phyloP scores from a whole-genome alignment of 1,140 invertebrate species.

The Formica selysi region DNA sequence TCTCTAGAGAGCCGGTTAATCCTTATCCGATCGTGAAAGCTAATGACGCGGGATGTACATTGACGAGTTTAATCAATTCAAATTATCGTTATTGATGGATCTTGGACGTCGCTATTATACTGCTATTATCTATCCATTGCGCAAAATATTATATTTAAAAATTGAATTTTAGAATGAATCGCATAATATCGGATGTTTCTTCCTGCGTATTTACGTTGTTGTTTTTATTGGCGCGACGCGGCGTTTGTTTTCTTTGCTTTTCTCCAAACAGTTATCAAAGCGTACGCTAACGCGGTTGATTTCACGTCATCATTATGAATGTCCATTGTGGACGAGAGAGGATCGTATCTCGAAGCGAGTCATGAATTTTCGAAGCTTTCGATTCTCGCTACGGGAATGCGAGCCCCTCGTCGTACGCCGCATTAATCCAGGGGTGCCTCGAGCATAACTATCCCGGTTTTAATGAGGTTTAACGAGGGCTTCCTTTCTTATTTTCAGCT shows the following conservation, averaged over 20 bases:
- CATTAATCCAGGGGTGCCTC: conserved; percentile 47
- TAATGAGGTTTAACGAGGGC: conserved; percentile 61
- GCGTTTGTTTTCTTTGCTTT: neutral
- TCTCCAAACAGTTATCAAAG: conserved; percentile 19
- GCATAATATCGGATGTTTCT: neutral
- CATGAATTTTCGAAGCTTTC: conserved; percentile 58
- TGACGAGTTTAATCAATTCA: conserved; percentile 29
- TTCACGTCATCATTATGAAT: conserved; percentile 43
- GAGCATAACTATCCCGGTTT: conserved; percentile 47
- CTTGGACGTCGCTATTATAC: conserved; percentile 14
- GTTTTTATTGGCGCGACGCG: neutral
- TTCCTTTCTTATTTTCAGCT: conserved; percentile 60
- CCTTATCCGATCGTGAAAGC: conserved; percentile 49
- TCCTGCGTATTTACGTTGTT: neutral
- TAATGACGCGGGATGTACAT: conserved; percentile 38
- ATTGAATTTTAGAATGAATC: neutral
- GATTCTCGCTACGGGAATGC: conserved; percentile 46
- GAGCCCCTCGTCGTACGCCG: conserved; percentile 2
- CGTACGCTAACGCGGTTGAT: neutral
- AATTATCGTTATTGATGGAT: conserved; percentile 16
- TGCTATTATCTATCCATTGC: neutral
- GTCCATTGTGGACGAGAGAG: conserved; percentile 14
- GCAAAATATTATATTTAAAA: neutral
- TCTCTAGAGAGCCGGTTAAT: conserved; percentile 21
- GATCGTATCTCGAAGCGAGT: conserved; percentile 44